Base-by-base conservation (phyloP, 2,797 vertebrate genomes). In the Stomatorhinus walkeri region DNA sequence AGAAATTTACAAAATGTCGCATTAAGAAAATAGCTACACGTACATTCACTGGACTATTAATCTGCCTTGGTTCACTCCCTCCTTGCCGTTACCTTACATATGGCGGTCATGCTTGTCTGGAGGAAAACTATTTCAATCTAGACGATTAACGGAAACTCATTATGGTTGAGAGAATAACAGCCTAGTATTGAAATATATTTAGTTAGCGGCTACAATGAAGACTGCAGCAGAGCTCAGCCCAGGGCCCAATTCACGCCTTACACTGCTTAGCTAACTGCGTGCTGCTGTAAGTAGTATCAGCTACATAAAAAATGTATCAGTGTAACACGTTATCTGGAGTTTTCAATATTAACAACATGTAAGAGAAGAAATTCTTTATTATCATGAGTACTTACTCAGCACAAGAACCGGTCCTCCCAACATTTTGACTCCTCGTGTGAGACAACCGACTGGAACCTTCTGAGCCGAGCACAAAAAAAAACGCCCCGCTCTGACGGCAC, bases 361-460 rank as follows among this genome's bases (percentile, higher is more conserved):
- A 36, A 46, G 49, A 54, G 2, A n/a, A 14, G 40, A 68, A 48
- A 8, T 1, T 3, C 6, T 2, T 16, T 0, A n/a, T 40, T 0
- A 22, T 49, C 87, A 10, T 0, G 0, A 46, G 4, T 89, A 92
- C 97, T 98, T 92, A 98, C 97, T 98, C 89, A 98, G 95, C 90
- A 98, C 97, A 91, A 98, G 93, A 88, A 98, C 97, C 87, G 97
- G 97, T 93, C 97, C 95, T 90, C 96, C 97, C 94, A 97, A 94
- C 97, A 98, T 98, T 89, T 92, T 95, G 91, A 91, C 92, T 51
- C 91, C 90, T 91, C 36, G 90, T 43, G 87, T 36, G 8, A 84
- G 52, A 89, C 89, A 90, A 90, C 88, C 14, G 88, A 89, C 91
- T 89, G 90, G 96, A 97, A 97, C 88, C 91, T 97, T 97, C 96